Conservation (phyloP, 2,797 vertebrate genomes). For the Picus viridis region DNA sequence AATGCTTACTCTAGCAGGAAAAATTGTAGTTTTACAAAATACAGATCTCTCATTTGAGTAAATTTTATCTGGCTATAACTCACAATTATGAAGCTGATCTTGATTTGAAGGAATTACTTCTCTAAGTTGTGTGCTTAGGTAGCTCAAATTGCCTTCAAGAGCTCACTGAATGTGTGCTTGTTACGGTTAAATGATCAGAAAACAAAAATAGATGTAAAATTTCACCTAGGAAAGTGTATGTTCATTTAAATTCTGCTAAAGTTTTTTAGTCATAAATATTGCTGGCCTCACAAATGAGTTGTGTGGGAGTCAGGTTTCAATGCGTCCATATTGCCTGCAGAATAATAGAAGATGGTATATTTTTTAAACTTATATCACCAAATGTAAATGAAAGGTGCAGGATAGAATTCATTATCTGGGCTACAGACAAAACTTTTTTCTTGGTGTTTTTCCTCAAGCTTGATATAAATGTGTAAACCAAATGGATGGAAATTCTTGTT, state of each 20-base stretch:
- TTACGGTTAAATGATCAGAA: background rate
- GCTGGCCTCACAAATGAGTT: constrained; percentile 11
- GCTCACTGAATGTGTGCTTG: background rate
- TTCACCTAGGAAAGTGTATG: background rate
- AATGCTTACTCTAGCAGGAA: background rate
- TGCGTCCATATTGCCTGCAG: constrained; percentile 25
- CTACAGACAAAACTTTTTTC: background rate
- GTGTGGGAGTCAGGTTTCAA: constrained; percentile 30
- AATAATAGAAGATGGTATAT: constrained; percentile 15
- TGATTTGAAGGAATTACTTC: background rate
- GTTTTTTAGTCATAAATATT: constrained; percentile 25
- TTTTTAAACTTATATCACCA: constrained; percentile 17
- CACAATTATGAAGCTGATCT: background rate
- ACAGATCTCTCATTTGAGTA: background rate
- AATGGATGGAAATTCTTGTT: background rate
- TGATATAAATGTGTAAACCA: background rate
- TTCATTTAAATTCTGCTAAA: constrained; percentile 36
- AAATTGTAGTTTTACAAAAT: background rate
- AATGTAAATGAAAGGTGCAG: constrained; percentile 22
- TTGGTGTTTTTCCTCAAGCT: background rate
- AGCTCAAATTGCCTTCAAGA: background rate
- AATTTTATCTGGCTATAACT: background rate
- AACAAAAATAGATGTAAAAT: constrained; percentile 3
- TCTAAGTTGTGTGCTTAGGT: background rate
- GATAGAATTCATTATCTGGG: background rate